These are phyloP conservation scores for Anoncus sp. DNA, from an alignment of 2,888 invertebrate genomes.

Conservation along the genomic window DNA sequence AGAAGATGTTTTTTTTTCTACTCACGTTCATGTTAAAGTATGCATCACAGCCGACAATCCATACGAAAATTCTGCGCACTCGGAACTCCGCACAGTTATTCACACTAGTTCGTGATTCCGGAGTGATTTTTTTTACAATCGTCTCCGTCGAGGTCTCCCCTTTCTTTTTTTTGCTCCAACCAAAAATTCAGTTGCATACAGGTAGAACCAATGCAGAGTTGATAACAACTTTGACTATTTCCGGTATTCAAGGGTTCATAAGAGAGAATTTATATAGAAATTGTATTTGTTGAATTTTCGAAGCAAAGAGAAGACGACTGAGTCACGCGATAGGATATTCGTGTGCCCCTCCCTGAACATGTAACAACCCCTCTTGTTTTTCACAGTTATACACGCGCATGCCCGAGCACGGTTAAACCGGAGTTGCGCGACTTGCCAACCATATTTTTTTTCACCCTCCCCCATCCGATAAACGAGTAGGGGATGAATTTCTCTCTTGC, in stretches of 20 bases:
- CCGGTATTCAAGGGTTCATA: slow-evolving; percentile 1
- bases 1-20: slow-evolving; percentile 42
- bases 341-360: slow-evolving; percentile 76
- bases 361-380: slow-evolving; percentile 78
- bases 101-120: slow-evolving; percentile 42
- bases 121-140: slow-evolving; percentile 8
- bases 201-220: not conserved
- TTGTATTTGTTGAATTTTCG: slow-evolving; percentile 61
- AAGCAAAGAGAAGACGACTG: slow-evolving; percentile 75
- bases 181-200: too few relatives aligned
- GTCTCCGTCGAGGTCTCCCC: slow-evolving; percentile 12
- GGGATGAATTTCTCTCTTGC: slow-evolving; percentile 69
- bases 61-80: slow-evolving; percentile 63
- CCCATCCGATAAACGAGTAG: slow-evolving; percentile 61
- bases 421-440: slow-evolving; percentile 39
- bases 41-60: slow-evolving; percentile 50
- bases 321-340: slow-evolving; percentile 75
- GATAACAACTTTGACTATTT: too few relatives aligned
- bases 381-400: slow-evolving; percentile 74
- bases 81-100: slow-evolving; percentile 57
- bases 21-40: slow-evolving; percentile 75
- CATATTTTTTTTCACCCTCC: too few relatives aligned
- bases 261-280: not conserved
- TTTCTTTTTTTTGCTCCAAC: too few relatives aligned
- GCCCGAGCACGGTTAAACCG: slow-evolving; percentile 64